Conservation (phyloP, 2,888 invertebrate genomes). For the Sepiola atlantica region DNA sequence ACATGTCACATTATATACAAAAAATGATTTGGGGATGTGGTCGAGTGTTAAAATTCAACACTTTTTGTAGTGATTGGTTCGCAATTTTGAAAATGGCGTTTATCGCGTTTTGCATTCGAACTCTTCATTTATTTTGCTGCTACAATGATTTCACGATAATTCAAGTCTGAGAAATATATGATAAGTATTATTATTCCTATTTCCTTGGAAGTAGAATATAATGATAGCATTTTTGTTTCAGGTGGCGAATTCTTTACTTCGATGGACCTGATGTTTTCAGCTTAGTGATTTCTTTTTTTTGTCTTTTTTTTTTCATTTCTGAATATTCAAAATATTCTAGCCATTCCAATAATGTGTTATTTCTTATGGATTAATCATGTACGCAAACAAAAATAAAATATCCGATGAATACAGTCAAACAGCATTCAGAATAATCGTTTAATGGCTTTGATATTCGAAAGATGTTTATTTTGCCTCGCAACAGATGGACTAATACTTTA, state of each 20-base stretch:
- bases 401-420: neutral
- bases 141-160: neutral
- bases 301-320: neutral
- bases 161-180: neutral
- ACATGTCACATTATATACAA: too few relatives aligned
- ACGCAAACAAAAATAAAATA: neutral
- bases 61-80: too few relatives aligned
- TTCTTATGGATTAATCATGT: neutral
- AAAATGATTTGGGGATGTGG: too few relatives aligned
- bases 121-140: too few relatives aligned
- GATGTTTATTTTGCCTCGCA: neutral
- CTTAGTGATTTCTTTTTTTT: too few relatives aligned
- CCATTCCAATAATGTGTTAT: neutral
- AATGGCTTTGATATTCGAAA: neutral
- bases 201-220: neutral
- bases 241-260: neutral
- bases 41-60: too few relatives aligned
- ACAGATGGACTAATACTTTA: neutral
- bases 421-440: slow-evolving; percentile 4
- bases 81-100: too few relatives aligned
- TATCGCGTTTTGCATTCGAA: too few relatives aligned
- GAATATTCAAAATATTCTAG: neutral
- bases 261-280: neutral
- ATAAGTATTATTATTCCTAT: neutral
- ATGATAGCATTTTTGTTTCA: neutral